These are phyloP conservation scores for Bombylius major DNA, from an alignment of 2,888 invertebrate species.

Conservation along the genomic window DNA sequence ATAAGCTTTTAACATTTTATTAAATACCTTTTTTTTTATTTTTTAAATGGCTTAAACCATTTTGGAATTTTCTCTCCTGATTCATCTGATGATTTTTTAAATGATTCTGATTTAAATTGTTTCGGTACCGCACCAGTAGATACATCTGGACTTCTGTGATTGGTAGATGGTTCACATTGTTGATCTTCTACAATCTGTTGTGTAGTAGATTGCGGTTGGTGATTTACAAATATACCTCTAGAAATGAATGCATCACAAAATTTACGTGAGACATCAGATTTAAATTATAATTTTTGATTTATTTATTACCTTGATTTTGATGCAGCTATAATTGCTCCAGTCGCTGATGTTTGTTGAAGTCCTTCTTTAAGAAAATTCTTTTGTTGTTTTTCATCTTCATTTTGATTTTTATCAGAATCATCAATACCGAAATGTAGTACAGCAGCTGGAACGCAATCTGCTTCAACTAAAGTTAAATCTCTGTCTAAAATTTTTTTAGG, in stretches of 20 bases:
- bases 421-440: slow-evolving; percentile 57
- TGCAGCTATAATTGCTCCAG: slow-evolving; percentile 54
- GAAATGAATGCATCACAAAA: not conserved
- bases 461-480: slow-evolving; percentile 51
- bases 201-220: not conserved
- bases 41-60: slow-evolving; percentile 36
- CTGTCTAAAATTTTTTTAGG: slow-evolving; percentile 56
- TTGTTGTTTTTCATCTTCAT: slow-evolving; percentile 27
- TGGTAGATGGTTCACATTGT: not conserved
- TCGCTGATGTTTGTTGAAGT: slow-evolving; percentile 51
- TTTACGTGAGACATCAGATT: too few relatives aligned
- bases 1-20: too few relatives aligned
- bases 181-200: not conserved
- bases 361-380: slow-evolving; percentile 44
- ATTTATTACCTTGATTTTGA: slow-evolving; percentile 47
- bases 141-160: not conserved
- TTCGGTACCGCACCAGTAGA: slow-evolving; percentile 11
- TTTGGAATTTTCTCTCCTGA: slow-evolving; percentile 38
- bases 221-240: not conserved
- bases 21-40: not conserved
- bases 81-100: slow-evolving; percentile 19
- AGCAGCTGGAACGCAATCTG: slow-evolving; percentile 66
- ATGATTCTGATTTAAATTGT: slow-evolving; percentile 8
- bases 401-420: slow-evolving; percentile 25
- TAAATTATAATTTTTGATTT: too few relatives aligned